phyloP scores from a whole-genome alignment of 2,113 vertebrate genomes.

The Naja naja region DNA sequence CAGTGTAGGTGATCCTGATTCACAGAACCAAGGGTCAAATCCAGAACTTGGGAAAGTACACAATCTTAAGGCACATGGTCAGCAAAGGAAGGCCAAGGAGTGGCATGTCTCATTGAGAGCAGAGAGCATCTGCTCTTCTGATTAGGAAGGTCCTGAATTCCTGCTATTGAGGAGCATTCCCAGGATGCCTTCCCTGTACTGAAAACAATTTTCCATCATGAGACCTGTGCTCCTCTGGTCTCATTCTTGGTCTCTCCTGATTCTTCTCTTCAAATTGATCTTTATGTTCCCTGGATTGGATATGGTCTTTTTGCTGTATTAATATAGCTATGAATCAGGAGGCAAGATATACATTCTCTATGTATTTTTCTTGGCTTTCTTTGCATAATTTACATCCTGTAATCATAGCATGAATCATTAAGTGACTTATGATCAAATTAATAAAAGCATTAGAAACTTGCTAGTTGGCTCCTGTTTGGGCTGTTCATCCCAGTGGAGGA shows the following conservation, averaged over 20 bases:
- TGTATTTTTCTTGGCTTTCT: not conserved
- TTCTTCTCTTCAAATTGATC: not conserved
- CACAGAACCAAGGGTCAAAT: not conserved
- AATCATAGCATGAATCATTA: not conserved
- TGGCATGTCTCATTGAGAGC: not conserved
- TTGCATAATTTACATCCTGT: not conserved
- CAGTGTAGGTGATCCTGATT: not conserved
- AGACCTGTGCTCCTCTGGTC: not conserved
- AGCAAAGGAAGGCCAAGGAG: not conserved
- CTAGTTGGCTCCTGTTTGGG: not conserved
- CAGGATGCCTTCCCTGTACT: not conserved
- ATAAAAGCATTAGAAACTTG: not conserved
- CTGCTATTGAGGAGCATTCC: not conserved
- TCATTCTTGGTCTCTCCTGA: not conserved
- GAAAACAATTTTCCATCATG: not conserved
- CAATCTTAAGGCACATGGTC: not conserved
- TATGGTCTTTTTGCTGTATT: not conserved
- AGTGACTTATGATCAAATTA: not conserved
- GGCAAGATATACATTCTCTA: not conserved
- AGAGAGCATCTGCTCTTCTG: not conserved
- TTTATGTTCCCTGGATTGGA: not conserved
- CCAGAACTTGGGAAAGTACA: not conserved
- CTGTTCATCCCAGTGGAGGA: not conserved
- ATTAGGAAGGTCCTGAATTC: not conserved
- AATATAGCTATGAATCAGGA: not conserved